Conservation (phyloP, 2,113 vertebrate species). For the Microtus oregoni region DNA sequence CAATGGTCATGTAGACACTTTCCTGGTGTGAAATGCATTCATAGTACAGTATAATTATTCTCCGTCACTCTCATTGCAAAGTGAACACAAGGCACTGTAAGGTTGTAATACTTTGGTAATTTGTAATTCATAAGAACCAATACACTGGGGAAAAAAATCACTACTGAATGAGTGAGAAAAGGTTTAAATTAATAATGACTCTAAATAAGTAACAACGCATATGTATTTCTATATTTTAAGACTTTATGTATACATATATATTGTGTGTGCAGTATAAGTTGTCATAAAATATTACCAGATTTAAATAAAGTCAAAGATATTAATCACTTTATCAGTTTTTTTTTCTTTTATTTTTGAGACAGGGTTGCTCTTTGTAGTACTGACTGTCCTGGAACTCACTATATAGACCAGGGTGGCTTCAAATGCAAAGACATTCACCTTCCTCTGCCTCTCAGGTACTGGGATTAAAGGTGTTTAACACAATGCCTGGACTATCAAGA, state of each 20-base stretch:
- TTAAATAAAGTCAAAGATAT: slow-evolving; percentile 45
- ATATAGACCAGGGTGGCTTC: neutral
- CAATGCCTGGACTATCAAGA: neutral
- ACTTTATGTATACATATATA: neutral
- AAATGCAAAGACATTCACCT: neutral
- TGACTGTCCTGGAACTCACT: neutral
- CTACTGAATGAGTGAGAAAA: slow-evolving; percentile 55
- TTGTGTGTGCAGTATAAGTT: neutral
- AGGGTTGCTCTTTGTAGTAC: neutral
- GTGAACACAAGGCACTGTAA: slow-evolving; percentile 34
- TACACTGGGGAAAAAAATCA: neutral
- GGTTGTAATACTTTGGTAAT: neutral
- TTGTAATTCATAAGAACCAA: slow-evolving; percentile 41
- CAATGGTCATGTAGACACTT: neutral
- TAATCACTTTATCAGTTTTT: slow-evolving; percentile 36
- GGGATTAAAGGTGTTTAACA: neutral
- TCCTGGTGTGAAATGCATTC: slow-evolving; percentile 22
- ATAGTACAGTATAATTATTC: slow-evolving; percentile 5
- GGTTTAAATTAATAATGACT: slow-evolving; percentile 47
- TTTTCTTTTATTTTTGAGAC: neutral
- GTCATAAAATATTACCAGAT: slow-evolving; percentile 53
- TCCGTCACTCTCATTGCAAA: slow-evolving; percentile 6
- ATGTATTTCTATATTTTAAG: neutral
- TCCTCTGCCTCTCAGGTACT: neutral
- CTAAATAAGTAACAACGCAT: slow-evolving; percentile 35